Conservation (phyloP, 2,797 vertebrate species). For the Monodelphis domestica region DNA sequence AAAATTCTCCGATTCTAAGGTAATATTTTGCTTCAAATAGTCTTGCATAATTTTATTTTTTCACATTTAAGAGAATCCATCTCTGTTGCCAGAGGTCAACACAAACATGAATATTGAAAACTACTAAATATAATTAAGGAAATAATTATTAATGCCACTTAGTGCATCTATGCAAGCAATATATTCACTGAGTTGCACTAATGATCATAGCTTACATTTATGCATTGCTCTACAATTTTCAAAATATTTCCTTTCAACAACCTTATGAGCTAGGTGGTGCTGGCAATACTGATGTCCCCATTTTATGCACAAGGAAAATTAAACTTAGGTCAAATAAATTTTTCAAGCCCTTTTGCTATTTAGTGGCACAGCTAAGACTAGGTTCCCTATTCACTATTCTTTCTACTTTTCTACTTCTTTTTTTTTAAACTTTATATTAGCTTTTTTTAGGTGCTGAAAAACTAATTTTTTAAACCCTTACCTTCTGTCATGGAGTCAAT, state of each 20-base stretch:
- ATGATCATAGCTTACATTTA: constrained; percentile 54
- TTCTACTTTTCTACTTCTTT: not conserved
- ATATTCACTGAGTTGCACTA: constrained; percentile 66
- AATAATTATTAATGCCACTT: constrained; percentile 53
- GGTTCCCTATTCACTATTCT: not conserved
- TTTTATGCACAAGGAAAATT: not conserved
- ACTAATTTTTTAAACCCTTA: too few species aligned
- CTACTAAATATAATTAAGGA: constrained; percentile 69
- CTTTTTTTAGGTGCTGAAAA: not conserved
- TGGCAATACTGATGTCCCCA: not conserved
- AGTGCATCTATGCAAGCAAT: constrained; percentile 64
- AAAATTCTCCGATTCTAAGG: constrained; percentile 41
- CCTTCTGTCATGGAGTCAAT: too few species aligned
- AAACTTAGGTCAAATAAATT: not conserved
- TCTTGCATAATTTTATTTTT: constrained; percentile 41
- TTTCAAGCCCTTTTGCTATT: not conserved
- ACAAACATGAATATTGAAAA: constrained; percentile 58
- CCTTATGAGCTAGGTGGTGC: not conserved
- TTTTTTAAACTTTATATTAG: not conserved
- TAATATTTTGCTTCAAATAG: constrained; percentile 51
- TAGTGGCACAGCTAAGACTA: not conserved
- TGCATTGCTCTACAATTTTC: constrained; percentile 15
- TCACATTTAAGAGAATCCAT: constrained; percentile 53
- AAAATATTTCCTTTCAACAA: not conserved
- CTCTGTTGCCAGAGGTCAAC: constrained; percentile 70